Conservation (phyloP, 1,140 invertebrate species). For the Drosophila varians region DNA sequence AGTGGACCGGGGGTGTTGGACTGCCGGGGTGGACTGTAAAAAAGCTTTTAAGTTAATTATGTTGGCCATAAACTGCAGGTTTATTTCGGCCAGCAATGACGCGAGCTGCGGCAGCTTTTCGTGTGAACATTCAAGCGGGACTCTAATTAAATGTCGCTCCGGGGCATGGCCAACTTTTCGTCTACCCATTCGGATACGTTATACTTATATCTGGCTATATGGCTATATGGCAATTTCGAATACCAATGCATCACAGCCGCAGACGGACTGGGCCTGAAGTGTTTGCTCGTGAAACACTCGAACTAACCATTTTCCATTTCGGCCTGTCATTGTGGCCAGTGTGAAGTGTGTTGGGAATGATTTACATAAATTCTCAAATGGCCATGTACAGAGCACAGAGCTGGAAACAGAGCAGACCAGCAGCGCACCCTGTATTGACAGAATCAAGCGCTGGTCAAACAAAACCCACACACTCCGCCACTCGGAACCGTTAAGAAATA, state of each 20-base stretch:
- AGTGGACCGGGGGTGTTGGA: constrained; percentile 5
- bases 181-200: constrained; percentile 14
- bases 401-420: not conserved
- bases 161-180: constrained; percentile 56
- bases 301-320: constrained; percentile 69
- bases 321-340: constrained; percentile 73
- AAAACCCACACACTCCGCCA: constrained; percentile 60
- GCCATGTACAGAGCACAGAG: constrained; percentile 19
- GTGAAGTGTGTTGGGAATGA: constrained; percentile 71
- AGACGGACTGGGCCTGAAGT: constrained; percentile 35
- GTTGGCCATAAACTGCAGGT: constrained; percentile 80
- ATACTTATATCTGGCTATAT: constrained; percentile 14
- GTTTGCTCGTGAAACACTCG: constrained; percentile 79
- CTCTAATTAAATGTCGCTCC: constrained; percentile 77
- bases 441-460: constrained; percentile 72
- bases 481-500: constrained; percentile 70
- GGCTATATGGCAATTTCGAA: constrained; percentile 14
- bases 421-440: constrained; percentile 7
- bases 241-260: constrained; percentile 10
- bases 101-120: constrained; percentile 40
- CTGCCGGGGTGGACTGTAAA: constrained; percentile 51
- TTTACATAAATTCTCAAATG: constrained; percentile 79
- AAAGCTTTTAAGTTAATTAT: constrained; percentile 83
- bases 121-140: constrained; percentile 58
- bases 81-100: constrained; percentile 58